Evolutionary conservation across 2,888 invertebrate genomes (phyloP).

Genomic region (Aromia moschata): DNA sequence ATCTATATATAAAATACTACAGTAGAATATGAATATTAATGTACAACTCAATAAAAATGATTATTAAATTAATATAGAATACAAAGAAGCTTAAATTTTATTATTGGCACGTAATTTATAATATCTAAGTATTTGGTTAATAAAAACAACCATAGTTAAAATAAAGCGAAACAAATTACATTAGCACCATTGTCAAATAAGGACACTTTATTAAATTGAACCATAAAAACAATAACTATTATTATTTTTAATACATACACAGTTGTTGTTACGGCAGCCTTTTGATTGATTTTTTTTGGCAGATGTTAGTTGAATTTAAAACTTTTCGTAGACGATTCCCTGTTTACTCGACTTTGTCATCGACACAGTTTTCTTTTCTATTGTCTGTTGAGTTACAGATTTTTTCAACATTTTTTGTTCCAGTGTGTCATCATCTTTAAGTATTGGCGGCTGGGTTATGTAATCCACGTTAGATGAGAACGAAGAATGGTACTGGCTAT

Average conservation of each 20-base stretch:
- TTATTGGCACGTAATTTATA: conserved; percentile 47
- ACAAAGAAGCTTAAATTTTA: conserved; percentile 44
- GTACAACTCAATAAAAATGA: conserved; percentile 12
- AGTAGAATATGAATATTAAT: conserved; percentile 9
- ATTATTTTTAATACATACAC: conserved; percentile 18
- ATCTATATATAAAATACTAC: conserved; percentile 4
- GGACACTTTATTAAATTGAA: conserved; percentile 44
- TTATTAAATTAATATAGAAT: conserved; percentile 12
- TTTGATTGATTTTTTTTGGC: conserved; percentile 15
- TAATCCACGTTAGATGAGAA: conserved; percentile 57
- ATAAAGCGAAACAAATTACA: conserved; percentile 40
- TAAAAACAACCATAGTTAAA: conserved; percentile 38
- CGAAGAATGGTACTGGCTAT: conserved; percentile 52
- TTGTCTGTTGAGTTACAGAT: conserved; percentile 74
- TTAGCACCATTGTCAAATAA: conserved; percentile 54
- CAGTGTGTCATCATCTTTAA: conserved; percentile 67
- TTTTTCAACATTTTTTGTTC: conserved; percentile 75
- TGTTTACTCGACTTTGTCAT: conserved; percentile 65
- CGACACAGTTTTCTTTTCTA: conserved; percentile 75
- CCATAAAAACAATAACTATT: conserved; percentile 10
- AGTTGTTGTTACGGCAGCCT: conserved; percentile 24
- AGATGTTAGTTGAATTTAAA: conserved; percentile 58
- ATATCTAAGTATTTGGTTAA: conserved; percentile 50
- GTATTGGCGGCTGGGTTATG: conserved; percentile 56
- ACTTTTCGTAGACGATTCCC: conserved; percentile 60